Evolutionary conservation across 53 echinoderm and acorn worm species (phyloP), one percentile per base, ranked within the genome.

Genomic region (Patiria pectinifera): DNA sequence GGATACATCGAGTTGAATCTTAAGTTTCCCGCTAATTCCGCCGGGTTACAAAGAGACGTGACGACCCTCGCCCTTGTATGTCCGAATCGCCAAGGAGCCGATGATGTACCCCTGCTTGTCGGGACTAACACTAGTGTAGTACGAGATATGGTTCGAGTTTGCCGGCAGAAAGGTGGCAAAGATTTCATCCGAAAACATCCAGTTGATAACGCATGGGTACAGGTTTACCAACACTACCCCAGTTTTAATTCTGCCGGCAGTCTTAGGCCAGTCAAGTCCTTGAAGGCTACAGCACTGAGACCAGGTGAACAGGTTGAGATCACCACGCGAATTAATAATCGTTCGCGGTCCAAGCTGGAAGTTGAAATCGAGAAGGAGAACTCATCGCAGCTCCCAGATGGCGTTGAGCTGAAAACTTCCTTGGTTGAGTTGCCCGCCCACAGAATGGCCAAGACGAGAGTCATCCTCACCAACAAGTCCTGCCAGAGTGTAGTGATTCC

Each of bases 41-140:
- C 89, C 4, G 89, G 89, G 21, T 60, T 24, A 4, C 78, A 89
- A 26, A 6, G 8, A 4, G 79, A 89, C 61, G 80, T 25, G 13
- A 89, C 79, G 16, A 89, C 89, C 45, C 89, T 89, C 22, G 89
- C 89, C 12, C 63, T 89, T 59, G 89, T 89, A 0, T 78, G 79
- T 21, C 89, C 89, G 4, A 18, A 71, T 7, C 1, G 44, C 66
- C 61, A 78, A 21, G 80, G 74, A 19, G 24, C 74, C 16, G 60
- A 86, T 19, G 87, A 82, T 16, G n/a, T 69, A 11, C 93, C 95
- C n/a, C 71, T 95, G 2, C 92, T 95, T 11, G 72, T 95, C 6
- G 95, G 95, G 0, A 95, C 94, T 69, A 95, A 95, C 86, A 94
- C 94, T 16, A 92, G 82, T 21, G 59, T 95, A 8, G 83, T 95